Conservation (phyloP, 2,888 invertebrate genomes). For the Alloplasta piceator region DNA sequence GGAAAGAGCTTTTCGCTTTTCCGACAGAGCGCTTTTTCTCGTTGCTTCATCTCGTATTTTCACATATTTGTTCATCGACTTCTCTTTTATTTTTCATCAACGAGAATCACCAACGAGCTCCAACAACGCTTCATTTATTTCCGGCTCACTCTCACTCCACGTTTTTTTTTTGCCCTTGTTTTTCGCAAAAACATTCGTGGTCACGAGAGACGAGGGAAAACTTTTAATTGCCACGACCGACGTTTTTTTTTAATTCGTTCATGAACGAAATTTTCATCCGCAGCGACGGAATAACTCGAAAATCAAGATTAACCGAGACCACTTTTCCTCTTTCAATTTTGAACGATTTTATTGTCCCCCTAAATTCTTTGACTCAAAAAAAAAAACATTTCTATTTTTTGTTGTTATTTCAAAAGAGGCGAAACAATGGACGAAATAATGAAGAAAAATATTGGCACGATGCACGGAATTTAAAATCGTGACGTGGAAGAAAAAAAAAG, state of each 20-base stretch:
- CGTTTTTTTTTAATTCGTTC: slow-evolving; percentile 48
- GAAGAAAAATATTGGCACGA: neutral
- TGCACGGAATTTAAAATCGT: neutral
- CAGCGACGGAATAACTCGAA: slow-evolving; percentile 35
- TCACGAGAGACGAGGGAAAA: slow-evolving; percentile 29
- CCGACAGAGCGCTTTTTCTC: too few relatives aligned
- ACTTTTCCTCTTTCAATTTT: neutral
- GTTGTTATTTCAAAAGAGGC: neutral
- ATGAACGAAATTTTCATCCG: slow-evolving; percentile 42
- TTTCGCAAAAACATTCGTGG: slow-evolving; percentile 32
- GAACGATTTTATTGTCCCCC: too few relatives aligned
- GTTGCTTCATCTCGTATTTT: slow-evolving; percentile 9
- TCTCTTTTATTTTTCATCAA: slow-evolving; percentile 29
- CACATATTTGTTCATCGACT: slow-evolving; percentile 10
- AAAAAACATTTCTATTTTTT: neutral
- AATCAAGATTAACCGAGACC: slow-evolving; percentile 11
- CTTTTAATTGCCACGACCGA: slow-evolving; percentile 54
- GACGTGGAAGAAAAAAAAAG: neutral
- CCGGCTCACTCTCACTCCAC: slow-evolving; percentile 10
- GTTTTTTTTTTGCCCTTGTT: slow-evolving; percentile 1
- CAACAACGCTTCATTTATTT: slow-evolving; percentile 20
- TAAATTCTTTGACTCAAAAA: neutral
- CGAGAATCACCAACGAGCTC: slow-evolving; percentile 32
- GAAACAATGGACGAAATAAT: slow-evolving; percentile 15
- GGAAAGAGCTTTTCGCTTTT: slow-evolving; percentile 11